Evolutionary conservation across 64 coral and sea anemone species (phyloP), one percentile per base, ranked within the genome.

Genomic region (Montipora capricornis): DNA sequence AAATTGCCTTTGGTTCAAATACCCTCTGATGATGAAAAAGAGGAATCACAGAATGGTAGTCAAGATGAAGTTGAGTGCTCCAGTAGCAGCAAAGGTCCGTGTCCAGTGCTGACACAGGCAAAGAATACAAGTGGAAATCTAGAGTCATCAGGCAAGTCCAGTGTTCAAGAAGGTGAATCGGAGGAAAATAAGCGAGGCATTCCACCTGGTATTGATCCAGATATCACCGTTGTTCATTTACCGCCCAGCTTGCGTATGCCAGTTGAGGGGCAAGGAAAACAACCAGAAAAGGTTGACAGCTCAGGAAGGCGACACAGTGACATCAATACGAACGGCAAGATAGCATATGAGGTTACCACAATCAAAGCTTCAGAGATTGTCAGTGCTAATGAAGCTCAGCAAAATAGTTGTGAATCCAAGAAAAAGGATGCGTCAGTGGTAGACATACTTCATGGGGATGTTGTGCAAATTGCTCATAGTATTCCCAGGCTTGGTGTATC

Each of bases 221-320:
- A 86, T 48, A 86, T 86, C 66, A 86, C 82, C 49, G 82, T 86
- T 71, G 82, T 86, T 22, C 64, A 86, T 45, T 50, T 86, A 66
- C 82, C 82, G 22, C 71, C 82, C 14, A 83, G 22, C 59, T 44
- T 83, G 60, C 57, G 67, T 1, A 45, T 59, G 10, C 37, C 82
- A 51, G 62, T 84, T 13, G 52, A 45, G 29, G 5, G 5, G 20
- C 26, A 20, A 1, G 8, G 3, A 6, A 86, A 86, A 86, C 17
- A 49, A 73, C 6, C 44, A 50, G 62, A 70, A 49, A 45, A 86
- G 11, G 44, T 16, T 5, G 14, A 16, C 62, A 50, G 44, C 46
- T 15, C 47, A 71, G 66, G 4, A 15, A 68, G 24, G 55, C 57
- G 4, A 82, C 44, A 16, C 52, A 61, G 26, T 44, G 24, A 11